Evolutionary conservation across 2,113 vertebrate species (phyloP).

Genomic region (Sebastes fasciatus): DNA sequence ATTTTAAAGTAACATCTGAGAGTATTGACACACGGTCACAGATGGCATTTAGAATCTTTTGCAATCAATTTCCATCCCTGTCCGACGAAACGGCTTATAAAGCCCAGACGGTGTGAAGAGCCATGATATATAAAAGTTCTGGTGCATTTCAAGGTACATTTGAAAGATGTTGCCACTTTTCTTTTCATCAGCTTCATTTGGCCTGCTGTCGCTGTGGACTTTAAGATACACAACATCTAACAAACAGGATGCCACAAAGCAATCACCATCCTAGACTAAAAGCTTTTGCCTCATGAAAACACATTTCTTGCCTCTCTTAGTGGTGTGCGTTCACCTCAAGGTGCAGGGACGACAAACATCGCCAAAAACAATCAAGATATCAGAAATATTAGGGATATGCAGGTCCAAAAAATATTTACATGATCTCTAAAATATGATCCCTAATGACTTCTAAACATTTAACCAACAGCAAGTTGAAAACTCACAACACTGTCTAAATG

Average conservation of each 20-base stretch:
- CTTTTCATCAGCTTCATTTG: conserved; percentile 8
- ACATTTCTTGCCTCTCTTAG: not conserved
- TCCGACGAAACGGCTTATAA: not conserved
- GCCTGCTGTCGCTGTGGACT: not conserved
- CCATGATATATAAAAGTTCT: not conserved
- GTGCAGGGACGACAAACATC: not conserved
- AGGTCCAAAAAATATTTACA: too few relatives aligned
- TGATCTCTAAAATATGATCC: too few relatives aligned
- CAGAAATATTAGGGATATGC: not conserved
- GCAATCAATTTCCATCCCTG: not conserved
- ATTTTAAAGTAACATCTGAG: not conserved
- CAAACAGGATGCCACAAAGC: too few relatives aligned
- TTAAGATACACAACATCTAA: not conserved
- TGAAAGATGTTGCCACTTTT: conserved; percentile 23
- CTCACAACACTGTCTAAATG: too few relatives aligned
- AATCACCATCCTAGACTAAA: conserved; percentile 13
- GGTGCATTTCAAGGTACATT: not conserved
- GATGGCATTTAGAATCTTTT: conserved; percentile 23
- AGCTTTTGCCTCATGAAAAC: not conserved
- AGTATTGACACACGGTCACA: not conserved
- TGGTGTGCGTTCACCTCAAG: not conserved
- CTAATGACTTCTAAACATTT: too few relatives aligned
- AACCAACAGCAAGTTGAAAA: too few relatives aligned
- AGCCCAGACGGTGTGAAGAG: not conserved
- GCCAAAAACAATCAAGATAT: not conserved